phyloP scores from a whole-genome alignment of 2,113 vertebrate species.

The Gallinago jamesoni region DNA sequence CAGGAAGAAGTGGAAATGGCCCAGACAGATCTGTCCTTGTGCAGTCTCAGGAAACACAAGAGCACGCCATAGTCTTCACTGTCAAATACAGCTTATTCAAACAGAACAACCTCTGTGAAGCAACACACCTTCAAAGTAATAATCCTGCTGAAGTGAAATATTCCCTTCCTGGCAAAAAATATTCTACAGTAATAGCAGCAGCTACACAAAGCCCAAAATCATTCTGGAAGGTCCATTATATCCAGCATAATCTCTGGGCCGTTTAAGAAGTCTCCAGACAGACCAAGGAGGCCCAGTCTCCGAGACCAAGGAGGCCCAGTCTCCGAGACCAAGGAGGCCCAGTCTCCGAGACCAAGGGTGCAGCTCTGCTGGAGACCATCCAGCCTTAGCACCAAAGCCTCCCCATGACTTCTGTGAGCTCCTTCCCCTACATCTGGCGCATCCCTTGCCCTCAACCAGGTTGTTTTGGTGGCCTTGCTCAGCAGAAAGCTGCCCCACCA shows the following conservation, averaged over 20 bases:
- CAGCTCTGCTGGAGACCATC: neutral
- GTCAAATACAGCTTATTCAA: conserved; percentile 26
- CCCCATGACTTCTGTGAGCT: neutral
- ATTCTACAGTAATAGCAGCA: neutral
- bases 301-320: neutral
- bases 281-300: neutral
- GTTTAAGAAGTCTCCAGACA: neutral
- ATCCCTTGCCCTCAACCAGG: fast-evolving
- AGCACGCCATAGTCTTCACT: neutral
- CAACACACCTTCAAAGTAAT: neutral
- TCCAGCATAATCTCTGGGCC: neutral
- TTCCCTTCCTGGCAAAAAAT: neutral
- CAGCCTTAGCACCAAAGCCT: fast-evolving
- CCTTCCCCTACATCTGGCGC: neutral
- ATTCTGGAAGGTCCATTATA: neutral
- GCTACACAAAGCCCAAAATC: neutral
- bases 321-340: no score
- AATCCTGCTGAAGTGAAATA: neutral
- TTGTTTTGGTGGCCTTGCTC: fast-evolving
- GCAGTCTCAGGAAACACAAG: neutral
- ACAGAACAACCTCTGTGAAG: neutral
- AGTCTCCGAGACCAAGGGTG: fast-evolving
- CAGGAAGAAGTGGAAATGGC: neutral
- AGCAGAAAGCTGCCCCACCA: neutral
- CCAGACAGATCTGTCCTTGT: neutral